Evolutionary conservation across 2,888 invertebrate species (phyloP), one percentile per base, ranked within the genome.

Genomic region (Physocephala rufipes): DNA sequence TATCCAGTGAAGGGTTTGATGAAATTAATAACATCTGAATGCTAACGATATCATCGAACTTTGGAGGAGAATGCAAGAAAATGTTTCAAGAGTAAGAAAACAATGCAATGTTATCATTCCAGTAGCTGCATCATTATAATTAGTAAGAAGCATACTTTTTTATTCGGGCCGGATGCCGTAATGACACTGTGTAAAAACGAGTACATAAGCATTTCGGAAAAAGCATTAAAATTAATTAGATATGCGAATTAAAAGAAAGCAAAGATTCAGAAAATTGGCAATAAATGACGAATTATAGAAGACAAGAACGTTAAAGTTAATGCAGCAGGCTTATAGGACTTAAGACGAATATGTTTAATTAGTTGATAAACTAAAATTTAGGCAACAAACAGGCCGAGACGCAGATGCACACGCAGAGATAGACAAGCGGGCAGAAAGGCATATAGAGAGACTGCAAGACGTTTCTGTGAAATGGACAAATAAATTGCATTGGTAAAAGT

Each of bases 291-390:
- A 28, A 67, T 59, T 67, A 67, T 59, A 67, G 24, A 12, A 67
- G 67, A 67, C 59, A 59, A 61, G 59, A 12, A 47, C 28, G 28
- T 28, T 59, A 49, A 61, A 67, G 59, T 45, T 24, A 59, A 67
- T 61, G 45, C 30, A 28, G 19, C n/a, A 66, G 59, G 59, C 13
- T 45, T 53, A 21, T 21, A 19, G 9, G n/a, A 71, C 66, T 62
- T 24, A 75, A 75, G 70, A 76, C 75, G 76, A 76, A 74, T 75
- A 74, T 73, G 74, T 78, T 78, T 75, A 78, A 78, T 78, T 78
- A 75, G 77, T 74, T 74, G 76, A 78, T 76, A 77, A 58, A 76
- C 75, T 55, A 66, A 73, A 65, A 71, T 45, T 65, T n/a, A n/a
- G 47, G 64, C 65, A 45, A 51, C 43, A 67, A 49, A 43, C 16